Percentiles rank a stretch among this genome's conserved stretches.
These are phyloP conservation scores for Menidia beryllina DNA, from an alignment of 2,113 vertebrate genomes.

Conservation along the genomic window DNA sequence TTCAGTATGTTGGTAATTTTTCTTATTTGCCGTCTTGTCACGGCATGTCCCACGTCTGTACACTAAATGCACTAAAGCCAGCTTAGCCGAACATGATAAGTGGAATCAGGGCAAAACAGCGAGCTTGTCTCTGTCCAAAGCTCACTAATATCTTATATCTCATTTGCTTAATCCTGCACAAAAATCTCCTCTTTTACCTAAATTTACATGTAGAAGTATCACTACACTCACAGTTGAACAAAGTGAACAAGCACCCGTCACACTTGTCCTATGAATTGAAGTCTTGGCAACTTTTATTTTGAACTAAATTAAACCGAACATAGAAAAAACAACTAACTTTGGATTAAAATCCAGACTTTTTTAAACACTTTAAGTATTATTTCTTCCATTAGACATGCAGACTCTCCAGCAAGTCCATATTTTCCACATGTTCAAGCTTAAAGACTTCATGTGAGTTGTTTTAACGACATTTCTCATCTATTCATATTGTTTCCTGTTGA, in stretches of 20 bases:
- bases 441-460: too few relatives aligned
- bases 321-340: too few relatives aligned
- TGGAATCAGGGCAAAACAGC: slow-evolving; percentile 4
- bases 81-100: slow-evolving; percentile 21
- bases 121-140: not conserved
- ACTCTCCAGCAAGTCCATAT: too few relatives aligned
- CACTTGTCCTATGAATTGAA: too few relatives aligned
- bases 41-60: not conserved
- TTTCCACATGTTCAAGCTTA: too few relatives aligned
- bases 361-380: too few relatives aligned
- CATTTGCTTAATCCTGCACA: slow-evolving; percentile 13
- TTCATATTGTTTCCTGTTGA: too few relatives aligned
- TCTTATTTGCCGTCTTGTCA: slow-evolving; percentile 2
- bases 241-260: not conserved
- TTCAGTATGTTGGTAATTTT: slow-evolving; percentile 4
- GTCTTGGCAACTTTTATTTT: too few relatives aligned
- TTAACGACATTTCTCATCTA: too few relatives aligned
- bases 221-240: not conserved
- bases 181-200: slow-evolving; percentile 1
- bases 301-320: too few relatives aligned
- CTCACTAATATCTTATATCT: slow-evolving; percentile 12
- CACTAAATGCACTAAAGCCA: slow-evolving; percentile 10
- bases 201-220: not conserved
- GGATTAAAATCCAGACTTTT: too few relatives aligned
- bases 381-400: too few relatives aligned